phyloP scores from a whole-genome alignment of 2,113 vertebrate species.

The Calcarius ornatus region DNA sequence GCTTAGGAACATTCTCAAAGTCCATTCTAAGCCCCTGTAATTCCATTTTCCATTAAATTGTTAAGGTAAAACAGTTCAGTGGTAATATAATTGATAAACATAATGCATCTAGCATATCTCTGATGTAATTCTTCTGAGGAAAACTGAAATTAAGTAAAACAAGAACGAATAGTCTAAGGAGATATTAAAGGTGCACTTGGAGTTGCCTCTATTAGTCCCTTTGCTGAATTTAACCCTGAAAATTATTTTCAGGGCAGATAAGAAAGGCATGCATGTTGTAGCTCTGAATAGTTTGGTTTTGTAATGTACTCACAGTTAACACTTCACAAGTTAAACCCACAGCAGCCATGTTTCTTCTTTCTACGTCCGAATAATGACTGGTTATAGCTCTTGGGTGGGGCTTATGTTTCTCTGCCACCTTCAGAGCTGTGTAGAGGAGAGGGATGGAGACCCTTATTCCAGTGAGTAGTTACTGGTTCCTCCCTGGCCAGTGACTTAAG shows the following conservation, averaged over 20 bases:
- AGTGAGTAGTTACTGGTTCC: background rate
- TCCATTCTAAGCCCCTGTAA: background rate
- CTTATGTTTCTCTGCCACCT: background rate
- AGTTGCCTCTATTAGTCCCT: background rate
- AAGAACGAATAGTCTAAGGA: background rate
- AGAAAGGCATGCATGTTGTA: background rate
- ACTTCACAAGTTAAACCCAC: background rate
- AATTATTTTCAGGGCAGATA: background rate
- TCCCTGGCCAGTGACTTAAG: background rate
- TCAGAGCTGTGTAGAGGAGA: background rate
- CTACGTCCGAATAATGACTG: background rate
- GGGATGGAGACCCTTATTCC: background rate
- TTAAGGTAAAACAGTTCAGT: background rate
- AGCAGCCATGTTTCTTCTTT: background rate
- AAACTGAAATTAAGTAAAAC: background rate
- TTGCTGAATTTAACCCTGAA: background rate
- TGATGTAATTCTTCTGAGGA: background rate
- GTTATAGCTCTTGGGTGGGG: background rate
- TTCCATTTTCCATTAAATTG: background rate
- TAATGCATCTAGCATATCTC: background rate
- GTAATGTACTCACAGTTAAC: background rate
- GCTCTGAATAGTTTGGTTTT: background rate
- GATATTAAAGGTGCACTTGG: background rate
- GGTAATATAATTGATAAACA: background rate
- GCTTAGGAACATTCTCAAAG: background rate